Evolutionary conservation across 2,113 vertebrate genomes (phyloP), one percentile per base, ranked within the genome.

Genomic region (Amphiprion percula): DNA sequence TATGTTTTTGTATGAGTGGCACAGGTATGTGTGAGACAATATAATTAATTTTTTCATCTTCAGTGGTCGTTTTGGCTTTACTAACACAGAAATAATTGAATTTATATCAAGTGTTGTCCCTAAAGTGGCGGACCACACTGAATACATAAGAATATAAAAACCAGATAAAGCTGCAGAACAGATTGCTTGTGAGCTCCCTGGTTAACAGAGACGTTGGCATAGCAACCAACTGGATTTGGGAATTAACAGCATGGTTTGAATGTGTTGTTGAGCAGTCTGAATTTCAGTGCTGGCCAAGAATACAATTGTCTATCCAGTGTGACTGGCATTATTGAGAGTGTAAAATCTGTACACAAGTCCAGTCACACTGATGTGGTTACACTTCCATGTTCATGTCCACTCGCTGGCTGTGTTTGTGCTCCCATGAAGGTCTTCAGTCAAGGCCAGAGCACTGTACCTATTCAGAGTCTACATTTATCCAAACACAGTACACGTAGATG

Each of bases 231-330:
- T 21, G 28, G 47, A 30, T 15, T 53, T 23, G 58, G 58, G 49
- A 73, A 41, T 53, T 53, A 53, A 53, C 62, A 12, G n/a, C 17
- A 39, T 23, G 39, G 47, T 26, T n/a, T 58, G n/a, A 60, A 68
- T 68, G 55, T 44, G 26, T 21, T 1, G 3, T 21, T 0, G 14
- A 41, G 5, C 39, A 33, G 33, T 21, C 10, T 41, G 70, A 49
- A 19, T 21, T n/a, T 56, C 37, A 16, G 3, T 5, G 10, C 19
- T 24, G n/a, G 28, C 46, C 58, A 26, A 61, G 5, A n/a, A 14
- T 37, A 41, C 47, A 37, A 19, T 14, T 3, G 6, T 53, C 64
- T 53, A 4, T 52, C 49, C 49, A 44, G 33, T 9, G 33, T 9
- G 33, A 37, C 33, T 37, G 33, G 33, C 33, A 6, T 33, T 33